Evolutionary conservation across 2,888 invertebrate genomes (phyloP).

Genomic region (Holacanthella duospinosa): DNA sequence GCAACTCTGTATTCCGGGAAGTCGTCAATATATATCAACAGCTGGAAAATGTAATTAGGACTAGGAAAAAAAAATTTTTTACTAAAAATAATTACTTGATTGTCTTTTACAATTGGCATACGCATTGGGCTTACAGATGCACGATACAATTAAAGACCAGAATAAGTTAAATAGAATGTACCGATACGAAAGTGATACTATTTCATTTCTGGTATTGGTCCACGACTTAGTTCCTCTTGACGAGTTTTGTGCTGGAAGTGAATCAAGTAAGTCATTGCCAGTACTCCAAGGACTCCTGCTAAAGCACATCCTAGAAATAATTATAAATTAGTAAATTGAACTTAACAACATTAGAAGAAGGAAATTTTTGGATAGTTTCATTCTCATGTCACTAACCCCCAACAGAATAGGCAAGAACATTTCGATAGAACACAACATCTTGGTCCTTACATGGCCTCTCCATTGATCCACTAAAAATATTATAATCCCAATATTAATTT

Average conservation of each 20-base stretch:
- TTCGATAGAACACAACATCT: constrained; percentile 15
- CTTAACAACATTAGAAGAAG: too few relatives aligned
- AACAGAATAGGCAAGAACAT: constrained; percentile 20
- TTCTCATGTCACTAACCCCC: constrained; percentile 26
- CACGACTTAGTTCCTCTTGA: too few relatives aligned
- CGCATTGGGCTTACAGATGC: too few relatives aligned
- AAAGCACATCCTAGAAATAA: constrained; percentile 25
- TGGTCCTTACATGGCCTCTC: not conserved
- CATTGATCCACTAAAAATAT: not conserved
- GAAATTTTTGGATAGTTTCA: not conserved
- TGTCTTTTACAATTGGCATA: too few relatives aligned
- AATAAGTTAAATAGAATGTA: too few relatives aligned
- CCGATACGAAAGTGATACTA: too few relatives aligned
- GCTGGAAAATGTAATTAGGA: too few relatives aligned
- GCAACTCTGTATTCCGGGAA: constrained; percentile 30
- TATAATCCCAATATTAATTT: not conserved
- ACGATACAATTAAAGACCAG: too few relatives aligned
- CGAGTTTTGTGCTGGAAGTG: too few relatives aligned
- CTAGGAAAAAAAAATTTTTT: too few relatives aligned
- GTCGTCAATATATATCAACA: constrained; percentile 15
- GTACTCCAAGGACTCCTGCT: constrained; percentile 21
- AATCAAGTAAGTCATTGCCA: constrained; percentile 17
- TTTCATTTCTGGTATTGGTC: too few relatives aligned
- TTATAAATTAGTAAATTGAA: constrained; percentile 3
- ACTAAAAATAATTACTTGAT: too few relatives aligned